Percentiles rank a stretch among this genome's conserved stretches.
These are phyloP conservation scores for Gastrophryne carolinensis DNA, from an alignment of 2,797 vertebrate genomes.

Conservation along the genomic window DNA sequence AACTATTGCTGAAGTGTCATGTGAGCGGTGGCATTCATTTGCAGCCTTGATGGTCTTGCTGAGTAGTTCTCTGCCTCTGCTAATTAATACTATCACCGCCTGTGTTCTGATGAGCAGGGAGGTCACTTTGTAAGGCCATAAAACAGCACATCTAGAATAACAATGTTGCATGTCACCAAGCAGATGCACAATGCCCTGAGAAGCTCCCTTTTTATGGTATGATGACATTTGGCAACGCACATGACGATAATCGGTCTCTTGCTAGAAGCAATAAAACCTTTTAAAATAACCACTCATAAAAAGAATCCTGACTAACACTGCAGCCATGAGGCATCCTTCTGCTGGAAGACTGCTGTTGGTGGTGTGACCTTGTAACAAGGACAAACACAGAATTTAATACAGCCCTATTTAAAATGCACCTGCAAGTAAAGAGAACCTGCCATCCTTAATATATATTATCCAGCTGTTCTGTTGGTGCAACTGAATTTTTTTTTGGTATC, in stretches of 20 bases:
- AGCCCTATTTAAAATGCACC: not conserved
- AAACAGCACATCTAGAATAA: not conserved
- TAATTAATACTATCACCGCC: not conserved
- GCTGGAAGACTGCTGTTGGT: not conserved
- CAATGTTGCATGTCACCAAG: constrained; percentile 17
- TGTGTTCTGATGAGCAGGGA: constrained; percentile 13
- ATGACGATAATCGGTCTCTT: constrained; percentile 23
- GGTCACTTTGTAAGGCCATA: constrained; percentile 30
- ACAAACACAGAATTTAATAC: too few species aligned
- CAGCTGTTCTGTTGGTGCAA: too few species aligned
- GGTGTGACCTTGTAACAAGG: constrained; percentile 13
- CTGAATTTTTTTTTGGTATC: too few species aligned
- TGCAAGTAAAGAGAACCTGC: not conserved
- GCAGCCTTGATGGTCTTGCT: not conserved
- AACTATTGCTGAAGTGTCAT: too few species aligned
- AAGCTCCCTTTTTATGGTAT: constrained; percentile 24
- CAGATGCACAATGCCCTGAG: constrained; percentile 40
- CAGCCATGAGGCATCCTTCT: not conserved
- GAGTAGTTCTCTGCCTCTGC: not conserved
- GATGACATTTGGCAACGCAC: constrained; percentile 33
- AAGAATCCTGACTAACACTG: not conserved
- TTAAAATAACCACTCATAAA: constrained; percentile 15
- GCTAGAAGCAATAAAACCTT: constrained; percentile 15
- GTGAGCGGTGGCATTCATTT: too few species aligned
- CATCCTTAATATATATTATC: too few species aligned